A percentile compares a stretch with the other conserved stretches of the same genome.
Conservation (phyloP, 2,797 vertebrate species). For the Phoeniculus purpureus region DNA sequence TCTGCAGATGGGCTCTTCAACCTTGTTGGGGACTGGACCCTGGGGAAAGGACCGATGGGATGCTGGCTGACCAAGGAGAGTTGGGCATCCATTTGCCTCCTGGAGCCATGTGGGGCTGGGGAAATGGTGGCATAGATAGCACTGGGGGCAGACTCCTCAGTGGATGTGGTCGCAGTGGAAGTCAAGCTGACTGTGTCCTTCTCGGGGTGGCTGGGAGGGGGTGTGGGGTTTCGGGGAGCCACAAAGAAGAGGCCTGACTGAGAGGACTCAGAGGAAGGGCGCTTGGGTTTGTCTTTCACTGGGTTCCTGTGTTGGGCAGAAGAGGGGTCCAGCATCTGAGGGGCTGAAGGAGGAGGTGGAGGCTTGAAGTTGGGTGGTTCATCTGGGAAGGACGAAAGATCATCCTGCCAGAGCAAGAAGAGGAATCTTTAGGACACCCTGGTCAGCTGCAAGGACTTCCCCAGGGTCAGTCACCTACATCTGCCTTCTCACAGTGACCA, state of each 20-base stretch:
- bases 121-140: conserved; percentile 75
- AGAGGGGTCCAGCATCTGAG: conserved; percentile 13
- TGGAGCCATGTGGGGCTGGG: conserved; percentile 42
- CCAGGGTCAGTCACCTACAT: not conserved
- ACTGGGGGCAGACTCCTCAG: conserved; percentile 49
- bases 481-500: not conserved
- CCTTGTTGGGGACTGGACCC: conserved; percentile 89
- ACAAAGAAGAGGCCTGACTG: conserved; percentile 88
- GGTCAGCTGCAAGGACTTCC: not conserved
- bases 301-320: conserved; percentile 70
- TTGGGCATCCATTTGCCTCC: conserved; percentile 75
- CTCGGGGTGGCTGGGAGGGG: conserved; percentile 31
- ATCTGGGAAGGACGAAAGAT: conserved; percentile 83
- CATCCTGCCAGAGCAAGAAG: conserved; percentile 85
- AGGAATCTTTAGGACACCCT: conserved; percentile 12
- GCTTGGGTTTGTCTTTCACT: conserved; percentile 79
- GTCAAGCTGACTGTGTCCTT: conserved; percentile 69
- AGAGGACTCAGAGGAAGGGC: conserved; percentile 76
- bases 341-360: conserved; percentile 78
- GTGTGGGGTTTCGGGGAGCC: conserved; percentile 76
- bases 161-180: conserved; percentile 34
- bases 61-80: conserved; percentile 84
- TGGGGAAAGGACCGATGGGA: conserved; percentile 90
- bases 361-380: conserved; percentile 86
- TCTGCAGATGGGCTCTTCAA: conserved; percentile 65